Conservation (phyloP, 2,797 vertebrate species). For the Sebastes matsubarae region DNA sequence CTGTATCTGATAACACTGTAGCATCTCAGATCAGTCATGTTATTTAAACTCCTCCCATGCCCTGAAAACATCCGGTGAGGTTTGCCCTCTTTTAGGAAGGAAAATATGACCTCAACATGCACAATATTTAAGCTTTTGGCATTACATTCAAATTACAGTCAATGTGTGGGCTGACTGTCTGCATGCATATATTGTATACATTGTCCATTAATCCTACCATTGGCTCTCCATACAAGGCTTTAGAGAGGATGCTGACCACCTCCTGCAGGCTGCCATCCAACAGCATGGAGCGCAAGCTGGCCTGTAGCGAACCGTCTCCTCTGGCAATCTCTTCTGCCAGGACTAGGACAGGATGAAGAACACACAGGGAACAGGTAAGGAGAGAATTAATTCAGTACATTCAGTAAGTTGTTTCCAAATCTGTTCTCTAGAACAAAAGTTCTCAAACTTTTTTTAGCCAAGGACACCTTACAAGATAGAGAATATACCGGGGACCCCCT, state of each 20-base stretch:
- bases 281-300: constrained; percentile 92
- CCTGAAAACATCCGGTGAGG: not conserved
- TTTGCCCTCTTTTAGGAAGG: not conserved
- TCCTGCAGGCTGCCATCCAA: constrained; percentile 95
- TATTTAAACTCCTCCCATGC: not conserved
- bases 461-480: no score
- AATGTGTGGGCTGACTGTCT: not conserved
- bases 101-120: not conserved
- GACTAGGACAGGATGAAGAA: constrained; percentile 77
- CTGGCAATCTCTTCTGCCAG: constrained; percentile 91
- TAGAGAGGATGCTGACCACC: constrained; percentile 93
- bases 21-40: not conserved
- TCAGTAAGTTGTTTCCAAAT: not conserved
- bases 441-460: no score
- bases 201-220: constrained; percentile 83
- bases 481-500: no score
- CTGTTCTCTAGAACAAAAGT: not conserved
- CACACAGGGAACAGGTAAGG: constrained; percentile 3
- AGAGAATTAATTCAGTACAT: not conserved
- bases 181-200: not conserved
- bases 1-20: not conserved
- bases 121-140: not conserved
- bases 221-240: constrained; percentile 96
- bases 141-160: not conserved
- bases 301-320: constrained; percentile 89